Evolutionary conservation across 2,113 vertebrate genomes (phyloP).

Genomic region (Clarias gariepinus): DNA sequence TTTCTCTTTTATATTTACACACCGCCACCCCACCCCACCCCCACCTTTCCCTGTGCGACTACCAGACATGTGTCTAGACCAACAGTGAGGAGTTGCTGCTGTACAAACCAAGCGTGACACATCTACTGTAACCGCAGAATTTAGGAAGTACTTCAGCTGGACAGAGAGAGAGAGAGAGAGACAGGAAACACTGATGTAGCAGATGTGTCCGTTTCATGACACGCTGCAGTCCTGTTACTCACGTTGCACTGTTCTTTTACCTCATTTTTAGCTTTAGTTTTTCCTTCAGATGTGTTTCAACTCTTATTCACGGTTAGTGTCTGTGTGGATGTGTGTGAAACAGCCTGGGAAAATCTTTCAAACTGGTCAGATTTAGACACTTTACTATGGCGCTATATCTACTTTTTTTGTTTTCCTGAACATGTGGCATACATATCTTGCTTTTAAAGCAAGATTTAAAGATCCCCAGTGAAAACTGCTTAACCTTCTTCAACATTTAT

Average conservation of each 20-base stretch:
- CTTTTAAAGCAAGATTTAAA: neutral
- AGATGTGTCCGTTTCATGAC: neutral
- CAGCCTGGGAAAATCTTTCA: neutral
- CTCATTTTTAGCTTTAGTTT: neutral
- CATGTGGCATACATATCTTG: neutral
- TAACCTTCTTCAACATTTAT: neutral
- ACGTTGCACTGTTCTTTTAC: neutral
- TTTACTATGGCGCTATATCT: neutral
- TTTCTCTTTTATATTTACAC: neutral
- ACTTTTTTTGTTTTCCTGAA: neutral
- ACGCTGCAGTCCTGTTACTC: neutral
- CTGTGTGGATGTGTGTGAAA: neutral
- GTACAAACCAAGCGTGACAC: neutral
- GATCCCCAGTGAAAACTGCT: neutral
- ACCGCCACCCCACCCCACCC: too few relatives aligned
- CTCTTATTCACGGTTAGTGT: neutral
- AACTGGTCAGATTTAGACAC: neutral
- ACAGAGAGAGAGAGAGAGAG: neutral
- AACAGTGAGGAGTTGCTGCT: neutral
- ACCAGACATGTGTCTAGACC: neutral
- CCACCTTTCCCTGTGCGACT: neutral
- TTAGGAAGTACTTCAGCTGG: neutral
- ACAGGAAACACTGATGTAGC: neutral
- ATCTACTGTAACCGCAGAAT: neutral
- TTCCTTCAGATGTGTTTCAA: neutral